phyloP scores from a whole-genome alignment of 2,888 invertebrate genomes.

The Monochamus alternatus region DNA sequence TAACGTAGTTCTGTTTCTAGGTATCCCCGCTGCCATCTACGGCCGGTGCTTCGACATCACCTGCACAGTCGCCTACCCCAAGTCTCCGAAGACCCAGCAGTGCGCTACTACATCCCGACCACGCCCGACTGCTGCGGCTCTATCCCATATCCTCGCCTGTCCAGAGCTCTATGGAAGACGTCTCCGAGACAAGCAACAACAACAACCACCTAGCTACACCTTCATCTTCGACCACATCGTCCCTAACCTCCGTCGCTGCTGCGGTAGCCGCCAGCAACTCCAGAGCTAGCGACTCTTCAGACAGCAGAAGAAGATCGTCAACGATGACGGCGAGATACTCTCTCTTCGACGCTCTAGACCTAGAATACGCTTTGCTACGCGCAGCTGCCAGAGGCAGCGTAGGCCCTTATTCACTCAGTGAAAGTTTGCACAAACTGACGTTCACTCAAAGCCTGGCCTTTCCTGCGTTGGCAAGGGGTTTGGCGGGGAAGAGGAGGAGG shows the following conservation, averaged over 20 bases:
- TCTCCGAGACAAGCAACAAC: constrained; percentile 68
- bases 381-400: constrained; percentile 82
- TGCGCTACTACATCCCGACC: constrained; percentile 79
- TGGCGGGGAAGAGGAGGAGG: constrained; percentile 77
- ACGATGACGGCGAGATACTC: constrained; percentile 78
- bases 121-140: constrained; percentile 76
- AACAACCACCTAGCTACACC: constrained; percentile 68
- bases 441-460: constrained; percentile 84
- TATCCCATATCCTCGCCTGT: constrained; percentile 70
- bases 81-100: constrained; percentile 74
- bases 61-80: constrained; percentile 66
- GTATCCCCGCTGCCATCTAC: constrained; percentile 73
- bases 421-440: constrained; percentile 82
- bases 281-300: constrained; percentile 67
- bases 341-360: constrained; percentile 80
- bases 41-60: constrained; percentile 66
- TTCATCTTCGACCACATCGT: constrained; percentile 75
- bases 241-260: constrained; percentile 73
- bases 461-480: constrained; percentile 80
- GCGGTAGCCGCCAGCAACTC: constrained; percentile 61
- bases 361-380: constrained; percentile 80
- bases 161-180: constrained; percentile 70
- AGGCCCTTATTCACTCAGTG: constrained; percentile 81
- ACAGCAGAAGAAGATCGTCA: constrained; percentile 74
- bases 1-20: constrained; percentile 61